Base-by-base conservation (phyloP, 2,113 vertebrate species). In the Merops nubicus region DNA sequence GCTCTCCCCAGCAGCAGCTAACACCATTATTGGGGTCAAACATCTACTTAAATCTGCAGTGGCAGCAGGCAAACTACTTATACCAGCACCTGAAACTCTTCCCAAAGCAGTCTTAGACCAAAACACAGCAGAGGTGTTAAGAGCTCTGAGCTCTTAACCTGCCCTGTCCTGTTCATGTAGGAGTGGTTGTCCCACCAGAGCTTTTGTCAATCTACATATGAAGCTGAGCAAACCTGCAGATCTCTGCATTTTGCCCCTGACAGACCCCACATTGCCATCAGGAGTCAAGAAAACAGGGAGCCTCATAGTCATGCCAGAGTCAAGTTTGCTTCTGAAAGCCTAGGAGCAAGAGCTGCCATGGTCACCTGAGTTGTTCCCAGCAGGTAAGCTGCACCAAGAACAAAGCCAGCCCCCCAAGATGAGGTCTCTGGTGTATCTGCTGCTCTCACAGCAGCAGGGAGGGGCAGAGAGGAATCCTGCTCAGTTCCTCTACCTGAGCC, bases 361-460 rank as follows among this genome's bases (percentile, higher is more conserved):
- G 33, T 42, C 54, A 15, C 74, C 28, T 9, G 12, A 11, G 9
- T 11, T 2, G 0, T 25, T 73, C 33, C 57, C 62, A 85, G 22
- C 45, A 77, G 42, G 13, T 42, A 4, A 21, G 8, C 14, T 64
- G 20, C 25, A 34, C 21, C 42, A 31, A 6, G 33, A 65, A 23
- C 13, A 40, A 54, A 78, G 17, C 8, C 48, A 78, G 18, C 4
- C 1, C 38, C 34, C 22, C 1, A 2, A 9, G 21, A 8, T 1
- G 13, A 70, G 29, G 11, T 5, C 21, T 23, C 10, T 83, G 40
- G 5, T 33, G 45, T 45, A 33, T 57, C 25, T 2, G 1, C 20
- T 47, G 69, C 48, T 65, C 28, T 57, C 20, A 16, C 0, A 2
- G 33, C 77, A 42, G 33, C 25, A 29, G 38, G n/a, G 31, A 65